Base-by-base conservation (phyloP, 2,113 vertebrate species). In the Macaca nemestrina region DNA sequence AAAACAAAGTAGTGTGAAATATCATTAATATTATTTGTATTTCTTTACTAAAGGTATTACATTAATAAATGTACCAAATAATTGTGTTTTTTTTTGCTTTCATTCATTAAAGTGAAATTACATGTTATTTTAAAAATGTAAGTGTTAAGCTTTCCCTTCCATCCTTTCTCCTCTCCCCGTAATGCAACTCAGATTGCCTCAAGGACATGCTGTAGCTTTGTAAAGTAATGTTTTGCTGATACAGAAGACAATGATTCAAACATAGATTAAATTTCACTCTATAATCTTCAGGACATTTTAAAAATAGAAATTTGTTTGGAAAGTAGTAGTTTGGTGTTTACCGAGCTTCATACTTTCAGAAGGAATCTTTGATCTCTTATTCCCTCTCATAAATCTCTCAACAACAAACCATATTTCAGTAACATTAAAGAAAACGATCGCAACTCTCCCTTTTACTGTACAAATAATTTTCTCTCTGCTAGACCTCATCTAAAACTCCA, bases 181-280 rank as follows among this genome's bases (percentile, higher is more conserved):
- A 48, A 11, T 68, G 40, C 40, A 88, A 80, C 43, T 91, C 40
- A 92, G 83, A 90, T 90, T 86, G 50, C 23, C 83, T 80, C 68
- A 87, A 80, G 48, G 23, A 75, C 38, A 70, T 80, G 76, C 93
- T 30, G 61, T 73, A 75, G 79, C 27, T 88, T 95, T 90, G 11
- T 38, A 94, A 97, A 94, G 88, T 81, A 84, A 67, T 80, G 52
- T 92, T 97, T 90, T 95, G 16, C 35, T 97, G 73, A 92, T 52
- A 87, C 11, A 96, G 88, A 95, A 92, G 87, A 97, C 38, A 93
- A 89, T 91, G 82, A 94, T 80, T 93, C 35, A 90, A 93, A 87
- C 38, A 89, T 12, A 87, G 79, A 73, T 90, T 94, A 92, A 87
- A 95, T 95, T 97, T 91, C 13, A 88, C 61, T 84, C 76, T 94